phyloP scores from a whole-genome alignment of 1,140 invertebrate genomes.

The Calliopsis andreniformis region DNA sequence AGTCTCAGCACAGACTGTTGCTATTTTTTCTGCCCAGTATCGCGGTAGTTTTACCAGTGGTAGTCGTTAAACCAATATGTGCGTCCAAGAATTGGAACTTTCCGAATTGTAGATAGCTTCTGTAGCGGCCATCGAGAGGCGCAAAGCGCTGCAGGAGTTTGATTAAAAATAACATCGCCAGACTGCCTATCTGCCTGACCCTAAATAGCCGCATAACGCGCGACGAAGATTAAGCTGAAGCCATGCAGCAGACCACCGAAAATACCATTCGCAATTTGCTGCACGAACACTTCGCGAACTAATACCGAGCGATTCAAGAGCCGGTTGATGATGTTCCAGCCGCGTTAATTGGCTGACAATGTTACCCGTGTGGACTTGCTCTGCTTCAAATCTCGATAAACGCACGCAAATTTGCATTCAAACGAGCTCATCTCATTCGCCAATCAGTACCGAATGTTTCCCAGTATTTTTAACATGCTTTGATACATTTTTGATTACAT shows the following conservation, averaged over 20 bases:
- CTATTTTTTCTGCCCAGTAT: background rate
- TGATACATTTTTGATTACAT: too few relatives aligned
- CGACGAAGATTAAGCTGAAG: slow-evolving; percentile 30
- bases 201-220: slow-evolving; percentile 39
- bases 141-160: slow-evolving; percentile 16
- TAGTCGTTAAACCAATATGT: slow-evolving; percentile 16
- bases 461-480: too few relatives aligned
- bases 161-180: slow-evolving; percentile 39
- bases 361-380: background rate
- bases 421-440: background rate
- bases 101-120: background rate
- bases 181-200: background rate
- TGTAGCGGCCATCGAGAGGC: background rate
- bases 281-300: slow-evolving; percentile 14
- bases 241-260: slow-evolving; percentile 13
- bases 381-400: background rate
- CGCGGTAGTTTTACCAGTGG: background rate
- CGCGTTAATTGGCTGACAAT: slow-evolving; percentile 4
- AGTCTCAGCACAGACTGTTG: background rate
- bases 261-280: slow-evolving; percentile 26
- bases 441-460: background rate
- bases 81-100: slow-evolving; percentile 18
- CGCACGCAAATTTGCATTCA: background rate
- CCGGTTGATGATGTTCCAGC: background rate
- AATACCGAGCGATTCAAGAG: slow-evolving; percentile 1